A percentile compares a stretch with the other conserved stretches of the same genome.
phyloP scores from a whole-genome alignment of 1,140 invertebrate genomes.

The Brachionus paranguensis region DNA sequence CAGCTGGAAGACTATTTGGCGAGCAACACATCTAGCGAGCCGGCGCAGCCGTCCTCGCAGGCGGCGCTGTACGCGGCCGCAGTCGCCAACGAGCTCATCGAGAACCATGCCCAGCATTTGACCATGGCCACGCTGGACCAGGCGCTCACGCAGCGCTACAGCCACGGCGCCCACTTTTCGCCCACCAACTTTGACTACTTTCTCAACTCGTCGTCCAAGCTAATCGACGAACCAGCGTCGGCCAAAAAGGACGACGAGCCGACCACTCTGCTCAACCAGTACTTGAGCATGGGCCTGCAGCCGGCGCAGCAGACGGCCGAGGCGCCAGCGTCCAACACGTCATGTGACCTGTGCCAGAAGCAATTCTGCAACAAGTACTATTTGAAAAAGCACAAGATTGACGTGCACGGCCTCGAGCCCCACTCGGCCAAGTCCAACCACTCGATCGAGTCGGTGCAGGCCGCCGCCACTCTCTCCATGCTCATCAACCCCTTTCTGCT shows the following conservation, averaged over 20 bases:
- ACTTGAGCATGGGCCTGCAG: conserved; percentile 14
- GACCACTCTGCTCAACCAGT: not conserved
- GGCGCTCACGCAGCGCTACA: not conserved
- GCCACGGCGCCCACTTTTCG: not conserved
- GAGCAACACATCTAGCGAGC: conserved; percentile 5
- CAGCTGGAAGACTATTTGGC: conserved; percentile 25
- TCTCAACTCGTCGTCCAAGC: not conserved
- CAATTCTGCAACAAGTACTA: conserved; percentile 41
- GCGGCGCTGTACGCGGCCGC: not conserved
- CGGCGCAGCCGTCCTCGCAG: not conserved
- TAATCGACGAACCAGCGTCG: not conserved
- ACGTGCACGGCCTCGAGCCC: conserved; percentile 35
- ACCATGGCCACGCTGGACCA: not conserved
- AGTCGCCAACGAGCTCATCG: conserved; percentile 9
- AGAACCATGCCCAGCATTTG: conserved; percentile 18
- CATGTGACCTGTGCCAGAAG: conserved; percentile 39
- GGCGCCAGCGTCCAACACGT: not conserved
- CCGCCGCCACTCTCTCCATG: conserved; percentile 6
- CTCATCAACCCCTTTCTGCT: not conserved
- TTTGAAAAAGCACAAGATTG: conserved; percentile 35
- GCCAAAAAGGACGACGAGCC: not conserved
- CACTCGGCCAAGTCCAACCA: not conserved
- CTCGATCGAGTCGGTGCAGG: conserved; percentile 5
- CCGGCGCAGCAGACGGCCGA: not conserved
- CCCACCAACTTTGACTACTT: conserved; percentile 6